These are phyloP conservation scores for Stichodactyla helianthus DNA, from an alignment of 64 coral and sea anemone genomes.

Conservation along the genomic window DNA sequence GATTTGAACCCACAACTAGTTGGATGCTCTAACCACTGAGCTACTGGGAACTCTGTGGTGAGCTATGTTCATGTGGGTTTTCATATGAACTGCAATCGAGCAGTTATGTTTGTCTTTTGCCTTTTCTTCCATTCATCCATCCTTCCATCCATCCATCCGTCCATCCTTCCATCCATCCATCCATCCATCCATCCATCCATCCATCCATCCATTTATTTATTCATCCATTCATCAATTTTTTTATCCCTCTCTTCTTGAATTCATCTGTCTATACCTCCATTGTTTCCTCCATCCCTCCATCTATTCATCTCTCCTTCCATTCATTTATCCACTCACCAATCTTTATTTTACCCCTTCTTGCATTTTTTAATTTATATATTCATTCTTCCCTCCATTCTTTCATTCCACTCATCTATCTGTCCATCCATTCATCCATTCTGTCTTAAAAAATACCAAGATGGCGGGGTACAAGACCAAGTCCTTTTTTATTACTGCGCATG, in stretches of 20 bases:
- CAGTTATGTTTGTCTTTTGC: background rate
- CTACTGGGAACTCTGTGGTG: too few relatives aligned
- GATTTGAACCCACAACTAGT: too few relatives aligned
- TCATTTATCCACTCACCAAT: background rate
- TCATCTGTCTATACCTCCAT: background rate
- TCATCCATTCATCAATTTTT: background rate
- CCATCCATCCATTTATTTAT: background rate
- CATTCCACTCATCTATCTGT: background rate
- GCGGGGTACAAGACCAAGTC: too few relatives aligned
- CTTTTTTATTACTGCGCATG: too few relatives aligned
- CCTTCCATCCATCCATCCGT: too few relatives aligned
- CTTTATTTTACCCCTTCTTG: background rate
- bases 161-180: background rate
- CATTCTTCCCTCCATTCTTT: background rate
- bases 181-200: background rate
- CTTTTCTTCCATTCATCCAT: background rate
- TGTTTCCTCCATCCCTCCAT: background rate
- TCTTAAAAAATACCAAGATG: too few relatives aligned
- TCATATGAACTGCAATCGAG: too few relatives aligned
- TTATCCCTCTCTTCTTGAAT: background rate
- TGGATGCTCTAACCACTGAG: too few relatives aligned
- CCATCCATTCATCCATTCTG: background rate
- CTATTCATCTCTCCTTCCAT: background rate
- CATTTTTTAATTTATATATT: background rate
- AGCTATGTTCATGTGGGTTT: too few relatives aligned